phyloP scores from a whole-genome alignment of 2,888 invertebrate species.

The Unio pictorum region DNA sequence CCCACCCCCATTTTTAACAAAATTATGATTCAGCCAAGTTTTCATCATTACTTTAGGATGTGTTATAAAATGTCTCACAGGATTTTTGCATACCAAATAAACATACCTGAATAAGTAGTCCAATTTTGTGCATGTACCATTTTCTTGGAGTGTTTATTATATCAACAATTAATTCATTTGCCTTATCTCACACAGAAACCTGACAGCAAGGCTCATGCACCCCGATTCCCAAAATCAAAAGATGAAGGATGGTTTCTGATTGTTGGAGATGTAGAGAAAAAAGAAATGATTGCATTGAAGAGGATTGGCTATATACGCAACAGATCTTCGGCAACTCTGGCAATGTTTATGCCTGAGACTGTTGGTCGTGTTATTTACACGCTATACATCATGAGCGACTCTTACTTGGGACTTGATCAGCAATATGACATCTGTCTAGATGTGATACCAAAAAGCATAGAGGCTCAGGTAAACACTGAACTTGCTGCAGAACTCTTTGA shows the following conservation, averaged over 20 bases:
- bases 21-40: too few species aligned
- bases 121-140: too few species aligned
- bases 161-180: not conserved
- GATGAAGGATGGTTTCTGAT: conserved; percentile 96
- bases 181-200: conserved; percentile 37
- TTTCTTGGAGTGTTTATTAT: not conserved
- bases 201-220: conserved; percentile 80
- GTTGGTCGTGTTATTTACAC: conserved; percentile 81
- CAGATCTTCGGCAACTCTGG: conserved; percentile 64
- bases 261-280: conserved; percentile 81
- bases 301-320: conserved; percentile 74
- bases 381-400: conserved; percentile 91
- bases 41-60: too few species aligned
- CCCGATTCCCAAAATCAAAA: conserved; percentile 92
- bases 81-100: too few species aligned
- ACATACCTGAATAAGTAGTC: too few species aligned
- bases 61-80: too few species aligned
- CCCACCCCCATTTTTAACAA: too few species aligned
- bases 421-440: conserved; percentile 79
- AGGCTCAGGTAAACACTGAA: conserved; percentile 66
- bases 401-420: conserved; percentile 94
- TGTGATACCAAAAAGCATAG: conserved; percentile 60
- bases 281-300: conserved; percentile 87
- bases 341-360: conserved; percentile 78
- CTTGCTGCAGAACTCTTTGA: conserved; percentile 47